Evolutionary conservation across 1,140 invertebrate species (phyloP), one percentile per base, ranked within the genome.

Genomic region (Leptonema lineaticorne): DNA sequence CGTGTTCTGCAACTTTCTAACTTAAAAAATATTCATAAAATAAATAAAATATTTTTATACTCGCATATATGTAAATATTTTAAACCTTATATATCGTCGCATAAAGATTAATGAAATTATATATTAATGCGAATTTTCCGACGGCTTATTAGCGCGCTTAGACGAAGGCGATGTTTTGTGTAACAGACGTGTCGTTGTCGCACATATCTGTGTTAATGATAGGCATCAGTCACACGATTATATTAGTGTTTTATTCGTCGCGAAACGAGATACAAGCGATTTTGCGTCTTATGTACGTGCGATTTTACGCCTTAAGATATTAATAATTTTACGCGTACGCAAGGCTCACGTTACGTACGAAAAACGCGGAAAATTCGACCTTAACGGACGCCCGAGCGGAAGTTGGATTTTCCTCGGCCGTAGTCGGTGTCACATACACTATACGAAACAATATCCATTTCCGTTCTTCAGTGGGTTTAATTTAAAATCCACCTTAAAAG

Each of bases 371-470:
- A 57, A 56, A 69, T 41, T 26, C 64, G 22, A 41, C 69, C 41
- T 41, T 67, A 56, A 11, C 46, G 63, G n/a, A 20, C 41, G 11
- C 6, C 68, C 60, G 58, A 50, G 59, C 64, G 64, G 59, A 28
- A 22, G 68, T 33, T 26, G 53, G 59, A 41, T 29, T 65, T 69
- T 22, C 62, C 37, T 27, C 46, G 46, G 58, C n/a, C 30, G n/a
- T 45, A 62, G 50, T 22, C 45, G 20, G 46, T 41, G 48, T 62
- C 59, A 62, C 59, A 48, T 30, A n/a, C 33, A 41, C 65, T 63
- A 69, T 72, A 65, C 63, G 41, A 72, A 69, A 72, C 70, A 69
- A 72, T 71, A 71, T 71, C 67, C 70, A 69, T 72, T 72, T 69
- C 70, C 63, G 63, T 69, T 69, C 63, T 69, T 72, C 63, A 29